Conservation (phyloP, 1,140 invertebrate genomes). For the Caenorhabditis brenneri region DNA sequence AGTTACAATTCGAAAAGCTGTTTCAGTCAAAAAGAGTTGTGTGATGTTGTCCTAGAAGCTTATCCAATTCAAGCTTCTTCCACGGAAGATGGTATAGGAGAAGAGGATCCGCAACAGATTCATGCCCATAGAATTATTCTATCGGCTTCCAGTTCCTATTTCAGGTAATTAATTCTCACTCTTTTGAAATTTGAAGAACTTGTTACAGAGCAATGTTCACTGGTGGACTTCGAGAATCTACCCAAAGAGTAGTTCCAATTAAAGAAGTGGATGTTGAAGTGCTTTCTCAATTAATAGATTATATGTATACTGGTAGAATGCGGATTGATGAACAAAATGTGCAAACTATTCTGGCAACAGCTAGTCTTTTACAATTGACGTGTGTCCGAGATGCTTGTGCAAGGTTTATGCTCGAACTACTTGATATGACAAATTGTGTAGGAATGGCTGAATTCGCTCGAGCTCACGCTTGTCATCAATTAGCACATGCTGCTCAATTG, state of each 20-base stretch:
- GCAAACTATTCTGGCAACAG: neutral
- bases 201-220: slow-evolving; percentile 28
- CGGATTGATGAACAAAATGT: slow-evolving; percentile 8
- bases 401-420: neutral
- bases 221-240: neutral
- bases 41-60: slow-evolving; percentile 3
- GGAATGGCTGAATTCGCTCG: slow-evolving; percentile 27
- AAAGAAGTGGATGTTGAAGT: slow-evolving; percentile 37
- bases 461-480: slow-evolving; percentile 20
- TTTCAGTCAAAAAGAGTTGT: slow-evolving; percentile 23
- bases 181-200: neutral
- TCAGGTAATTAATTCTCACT: neutral
- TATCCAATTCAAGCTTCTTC: neutral
- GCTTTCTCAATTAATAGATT: neutral
- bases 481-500: slow-evolving; percentile 22
- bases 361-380: neutral
- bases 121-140: neutral
- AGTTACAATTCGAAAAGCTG: neutral
- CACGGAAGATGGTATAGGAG: neutral
- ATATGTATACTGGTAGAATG: slow-evolving; percentile 36
- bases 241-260: neutral
- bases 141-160: neutral
- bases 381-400: neutral
- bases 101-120: neutral
- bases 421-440: slow-evolving; percentile 13